Base-by-base conservation (phyloP, 2,888 invertebrate genomes). In the Netelia fuscicornis region DNA sequence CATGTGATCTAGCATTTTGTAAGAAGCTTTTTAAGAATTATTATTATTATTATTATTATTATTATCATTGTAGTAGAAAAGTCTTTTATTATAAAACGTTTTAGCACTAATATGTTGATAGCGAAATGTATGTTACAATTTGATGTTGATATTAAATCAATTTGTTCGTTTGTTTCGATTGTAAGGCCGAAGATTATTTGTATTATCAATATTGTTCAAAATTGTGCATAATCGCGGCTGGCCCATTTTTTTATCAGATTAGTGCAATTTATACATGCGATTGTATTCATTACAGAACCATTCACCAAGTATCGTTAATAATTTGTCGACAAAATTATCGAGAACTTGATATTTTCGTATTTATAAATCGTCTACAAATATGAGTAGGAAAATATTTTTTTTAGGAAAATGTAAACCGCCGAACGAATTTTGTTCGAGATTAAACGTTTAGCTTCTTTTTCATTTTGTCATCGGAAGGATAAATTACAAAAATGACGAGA, bases 121-220 rank as follows among this genome's bases (percentile, higher is more conserved):
- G 80, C 20, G 13, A 80, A 84, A 76, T 72, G 67, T 76, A 62
- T 52, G 71, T 76, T 76, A 76, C 71, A 67, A 80, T 72, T 84
- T 72, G 52, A 84, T 80, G 84, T 76, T 80, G 84, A 84, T 76
- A 80, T 80, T 80, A 62, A 42, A 54, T 37, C 30, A 76, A 75
- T 76, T 60, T 64, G 70, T 58, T 76, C 42, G 17, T 80, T 77
- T 25, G 23, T 54, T 48, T n/a, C 2, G 23, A 62, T 62, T 37
- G n/a, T n/a, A n/a, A 9, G 30, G n/a, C 44, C 25, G 23, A n/a
- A 65, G n/a, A 60, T 78, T 60, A 70, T 56, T 37, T 44, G 30
- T 6, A 68, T 62, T 42, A 64, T 64, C 25, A 75, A n/a, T 70
- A 23, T 64, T 37, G 30, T 54, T 64, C 42, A 56, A 48, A 67